Evolutionary conservation across 2,797 vertebrate genomes (phyloP), one percentile per base, ranked within the genome.

Genomic region (Syngnathus rostellatus): DNA sequence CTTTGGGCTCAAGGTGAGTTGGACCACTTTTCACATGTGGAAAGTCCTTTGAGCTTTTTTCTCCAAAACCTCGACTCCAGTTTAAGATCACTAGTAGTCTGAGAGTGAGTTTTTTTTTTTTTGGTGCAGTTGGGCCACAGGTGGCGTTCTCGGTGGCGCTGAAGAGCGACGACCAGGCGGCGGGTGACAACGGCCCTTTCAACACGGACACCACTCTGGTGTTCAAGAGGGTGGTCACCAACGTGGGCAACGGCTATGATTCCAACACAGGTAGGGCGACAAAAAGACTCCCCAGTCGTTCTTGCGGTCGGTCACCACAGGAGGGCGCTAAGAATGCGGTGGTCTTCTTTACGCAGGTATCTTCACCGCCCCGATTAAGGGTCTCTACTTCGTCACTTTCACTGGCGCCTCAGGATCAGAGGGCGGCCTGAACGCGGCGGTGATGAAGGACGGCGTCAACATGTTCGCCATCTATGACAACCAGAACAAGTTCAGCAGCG

Each of bases 401-500:
- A 62, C 14, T 23, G 60, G 40, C 37, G 14, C 14, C 39, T 31
- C 31, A 3, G 31, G 31, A 31, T 31, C 31, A 31, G 59, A 21
- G n/a, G 59, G 59, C 8, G 21, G 4, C 11, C 31, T 72, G 41
- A 17, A n/a, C 58, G 64, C 0, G 31, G 77, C 77, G 50, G 58
- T 9, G 4, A 77, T 77, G 0, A 77, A 77, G 57, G 25, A 62
- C 60, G 21, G 60, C 41, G 12, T 45, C 17, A 62, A 62, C 60
- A 16, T 45, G 41, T 62, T 62, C 21, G 60, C 60, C 40, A 17
- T 62, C 60, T 62, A 62, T 23, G 60, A 62, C 60, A 31, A 21
- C 6, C 21, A 45, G 41, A 14, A 23, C 41, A 43, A 19, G 6
- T 65, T 65, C 5, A 63, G 59, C 65, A 38, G 65, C 45, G 23